Base-by-base conservation (phyloP, 2,113 vertebrate species). In the Sapayoa aenigma region DNA sequence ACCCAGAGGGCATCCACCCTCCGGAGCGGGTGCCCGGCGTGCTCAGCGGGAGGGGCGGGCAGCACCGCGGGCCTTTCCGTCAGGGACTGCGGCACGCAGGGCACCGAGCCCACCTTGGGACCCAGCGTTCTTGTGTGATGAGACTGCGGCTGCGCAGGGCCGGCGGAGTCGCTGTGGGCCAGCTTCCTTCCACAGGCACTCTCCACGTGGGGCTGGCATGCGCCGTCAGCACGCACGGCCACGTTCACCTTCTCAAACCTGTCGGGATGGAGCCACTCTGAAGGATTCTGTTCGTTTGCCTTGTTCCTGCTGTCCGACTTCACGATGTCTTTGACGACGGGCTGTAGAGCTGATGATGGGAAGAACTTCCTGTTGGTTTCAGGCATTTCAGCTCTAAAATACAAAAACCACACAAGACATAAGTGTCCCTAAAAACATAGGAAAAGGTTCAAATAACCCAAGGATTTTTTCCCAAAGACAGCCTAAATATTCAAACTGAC, bases 361-460 rank as follows among this genome's bases (percentile, higher is more conserved):
- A 95, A 25, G 22, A 71, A 63, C 13, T 97, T 98, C 58, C 94
- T 95, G 50, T 4, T 97, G 69, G 60, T 46, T 60, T 98, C 98
- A 14, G 52, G 59, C 37, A 90, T 59, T 30, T 97, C 95, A 75
- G 53, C 90, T 90, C 98, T 98, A 50, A 86, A 96, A 93, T 28
- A 78, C 7, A 89, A 92, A 92, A 95, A 77, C 4, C 52, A 88
- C 5, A 6, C 6, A 58, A 30, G 25, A 60, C 41, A 1, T 56
- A 71, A 73, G 24, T 55, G 62, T 58, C n/a, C 15, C 16, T 49
- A 71, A 93, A 86, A 39, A 35, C 14, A 7, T 6, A n/a, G 3
- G 6, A 47, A 89, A 86, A 55, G 50, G 16, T 13, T 74, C 35
- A 52, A 31, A 27, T 18, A 78, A 52, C 14, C 11, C 22, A 28